Evolutionary conservation across 2,797 vertebrate genomes (phyloP), one percentile per base, ranked within the genome.

Genomic region (Enteromius anoplus): DNA sequence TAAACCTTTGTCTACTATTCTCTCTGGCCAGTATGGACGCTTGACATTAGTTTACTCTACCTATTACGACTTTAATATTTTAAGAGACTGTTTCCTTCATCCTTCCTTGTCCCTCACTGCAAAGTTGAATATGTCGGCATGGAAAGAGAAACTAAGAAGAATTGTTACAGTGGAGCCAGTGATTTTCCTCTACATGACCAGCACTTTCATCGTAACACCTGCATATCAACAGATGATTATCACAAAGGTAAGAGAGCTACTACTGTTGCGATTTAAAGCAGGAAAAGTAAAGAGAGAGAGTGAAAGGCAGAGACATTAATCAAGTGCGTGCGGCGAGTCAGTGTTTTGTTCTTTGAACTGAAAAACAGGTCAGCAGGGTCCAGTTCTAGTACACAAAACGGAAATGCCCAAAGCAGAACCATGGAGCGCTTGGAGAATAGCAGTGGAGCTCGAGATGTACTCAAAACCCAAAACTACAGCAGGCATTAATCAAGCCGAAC

Each of bases 111-210:
- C 26, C 40, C 1, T 26, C 19, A 26, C 40, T 29, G 51, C 68
- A 3, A 47, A 73, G 9, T 23, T 40, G 23, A 86, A 72, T 6
- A 90, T 92, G 91, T 72, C 82, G 29, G 47, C 64, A 81, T 88
- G 88, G 75, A 70, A 85, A 49, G 86, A 89, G 34, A 83, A 62
- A 49, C 70, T 90, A 9, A 72, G 88, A 49, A 84, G 58, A 11
- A 53, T 85, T 17, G 75, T 92, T 62, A 91, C 91, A 14, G 90
- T 92, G 69, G 91, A 92, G 72, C 91, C 91, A 2, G 88, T 87
- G 0, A 88, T 92, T 26, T 88, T 91, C 62, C 49, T 91, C 64
- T 91, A 85, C 85, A 92, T 92, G 91, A 90, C 87, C 53, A 75
- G 89, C 32, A 80, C 29, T 53, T 91, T 89, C 79, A 87, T 92